Percentiles rank a stretch among this genome's conserved stretches.
Conservation (phyloP, 2,888 invertebrate species). For the Xestia ashworthii region DNA sequence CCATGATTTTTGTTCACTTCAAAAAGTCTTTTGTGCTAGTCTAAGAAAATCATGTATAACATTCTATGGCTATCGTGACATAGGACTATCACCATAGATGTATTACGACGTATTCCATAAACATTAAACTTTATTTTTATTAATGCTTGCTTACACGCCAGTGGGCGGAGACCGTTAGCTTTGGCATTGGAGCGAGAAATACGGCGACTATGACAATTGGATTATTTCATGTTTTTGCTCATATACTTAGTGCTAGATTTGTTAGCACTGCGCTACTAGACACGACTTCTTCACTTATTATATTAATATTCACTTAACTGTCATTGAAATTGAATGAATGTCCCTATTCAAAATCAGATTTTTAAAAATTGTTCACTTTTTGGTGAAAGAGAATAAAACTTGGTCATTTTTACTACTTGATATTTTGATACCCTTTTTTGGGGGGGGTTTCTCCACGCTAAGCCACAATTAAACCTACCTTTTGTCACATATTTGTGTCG, state of each 20-base stretch:
- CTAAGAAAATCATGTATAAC: background rate
- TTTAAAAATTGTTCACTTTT: background rate
- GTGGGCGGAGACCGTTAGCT: conserved; percentile 42
- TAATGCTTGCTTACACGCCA: conserved; percentile 34
- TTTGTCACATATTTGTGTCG: too few species aligned
- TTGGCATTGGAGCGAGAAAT: conserved; percentile 21
- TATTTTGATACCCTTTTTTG: too few species aligned
- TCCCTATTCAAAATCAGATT: background rate
- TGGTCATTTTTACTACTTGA: too few species aligned
- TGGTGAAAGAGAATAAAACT: background rate
- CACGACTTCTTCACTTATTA: background rate
- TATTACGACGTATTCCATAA: conserved; percentile 1
- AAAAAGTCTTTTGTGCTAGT: background rate
- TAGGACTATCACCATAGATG: background rate
- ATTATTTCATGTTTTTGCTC: conserved; percentile 47
- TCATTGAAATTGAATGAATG: background rate
- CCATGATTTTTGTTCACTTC: too few species aligned
- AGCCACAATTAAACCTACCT: too few species aligned
- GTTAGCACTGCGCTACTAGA: conserved; percentile 1
- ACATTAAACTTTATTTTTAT: conserved; percentile 28
- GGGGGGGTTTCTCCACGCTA: too few species aligned
- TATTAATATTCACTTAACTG: background rate
- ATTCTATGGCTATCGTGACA: conserved; percentile 24
- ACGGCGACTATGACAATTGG: conserved; percentile 40
- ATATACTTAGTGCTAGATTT: background rate